These are phyloP conservation scores for Noctua janthe DNA, from an alignment of 2,888 invertebrate genomes.

Conservation along the genomic window DNA sequence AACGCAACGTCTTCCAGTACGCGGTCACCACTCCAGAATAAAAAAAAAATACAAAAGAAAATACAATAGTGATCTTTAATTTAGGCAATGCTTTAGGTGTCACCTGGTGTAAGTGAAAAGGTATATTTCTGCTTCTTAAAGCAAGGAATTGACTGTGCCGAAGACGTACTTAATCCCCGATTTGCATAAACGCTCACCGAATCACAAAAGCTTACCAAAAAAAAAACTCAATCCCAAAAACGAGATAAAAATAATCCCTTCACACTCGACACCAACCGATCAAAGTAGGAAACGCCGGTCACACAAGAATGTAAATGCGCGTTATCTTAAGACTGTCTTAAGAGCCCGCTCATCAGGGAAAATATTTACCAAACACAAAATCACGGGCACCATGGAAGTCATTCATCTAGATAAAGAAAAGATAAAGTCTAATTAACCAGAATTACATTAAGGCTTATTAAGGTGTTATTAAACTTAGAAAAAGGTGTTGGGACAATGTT, in stretches of 20 bases:
- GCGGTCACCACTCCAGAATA: too few relatives aligned
- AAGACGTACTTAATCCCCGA: conserved; percentile 50
- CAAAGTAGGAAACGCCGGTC: conserved; percentile 69
- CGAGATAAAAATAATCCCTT: conserved; percentile 70
- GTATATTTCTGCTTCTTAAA: background rate
- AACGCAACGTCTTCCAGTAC: too few relatives aligned
- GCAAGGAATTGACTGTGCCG: background rate
- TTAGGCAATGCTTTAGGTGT: background rate
- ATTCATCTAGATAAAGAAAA: conserved; percentile 79
- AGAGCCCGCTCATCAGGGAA: conserved; percentile 80
- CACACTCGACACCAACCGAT: conserved; percentile 68
- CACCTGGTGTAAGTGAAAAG: too few relatives aligned
- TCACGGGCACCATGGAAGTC: conserved; percentile 78
- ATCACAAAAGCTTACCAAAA: conserved; percentile 40
- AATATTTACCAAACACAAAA: conserved; percentile 87
- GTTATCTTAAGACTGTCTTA: conserved; percentile 74
- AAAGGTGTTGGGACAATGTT: conserved; percentile 59
- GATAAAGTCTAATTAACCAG: conserved; percentile 86
- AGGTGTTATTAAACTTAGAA: conserved; percentile 73
- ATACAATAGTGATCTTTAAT: background rate
- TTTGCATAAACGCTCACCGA: conserved; percentile 68
- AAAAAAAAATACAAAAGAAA: too few relatives aligned
- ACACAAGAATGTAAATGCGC: conserved; percentile 77
- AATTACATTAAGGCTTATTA: conserved; percentile 78
- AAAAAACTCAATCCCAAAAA: background rate